phyloP scores from a whole-genome alignment of 1,140 invertebrate genomes.

The Triops longicaudatus region DNA sequence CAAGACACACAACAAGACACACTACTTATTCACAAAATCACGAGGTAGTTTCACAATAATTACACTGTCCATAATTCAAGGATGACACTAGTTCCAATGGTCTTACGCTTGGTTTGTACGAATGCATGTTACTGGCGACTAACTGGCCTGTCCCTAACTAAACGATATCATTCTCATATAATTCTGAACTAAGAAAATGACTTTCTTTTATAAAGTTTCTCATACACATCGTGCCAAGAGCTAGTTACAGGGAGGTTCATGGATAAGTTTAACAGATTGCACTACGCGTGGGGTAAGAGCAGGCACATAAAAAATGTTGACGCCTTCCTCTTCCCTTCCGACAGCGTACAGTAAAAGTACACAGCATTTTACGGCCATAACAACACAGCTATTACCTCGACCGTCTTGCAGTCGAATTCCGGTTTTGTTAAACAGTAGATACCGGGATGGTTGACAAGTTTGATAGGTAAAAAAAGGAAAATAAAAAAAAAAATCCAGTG shows the following conservation, averaged over 20 bases:
- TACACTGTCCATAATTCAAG: neutral
- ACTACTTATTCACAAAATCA: neutral
- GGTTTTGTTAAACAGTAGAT: no score
- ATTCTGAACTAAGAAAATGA: neutral
- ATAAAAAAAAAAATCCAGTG: no score
- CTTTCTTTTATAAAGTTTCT: neutral
- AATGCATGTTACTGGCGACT: neutral
- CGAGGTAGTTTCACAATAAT: conserved; percentile 4
- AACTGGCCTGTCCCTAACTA: neutral
- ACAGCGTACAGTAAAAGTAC: neutral
- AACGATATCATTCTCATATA: neutral
- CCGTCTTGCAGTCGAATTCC: no score
- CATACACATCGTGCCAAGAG: neutral
- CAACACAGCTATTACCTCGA: no score
- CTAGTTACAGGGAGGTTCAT: neutral
- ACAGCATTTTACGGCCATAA: no score
- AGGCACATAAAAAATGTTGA: neutral
- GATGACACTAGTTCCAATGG: neutral
- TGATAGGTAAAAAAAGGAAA: no score
- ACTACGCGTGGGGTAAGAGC: neutral
- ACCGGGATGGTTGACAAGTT: no score
- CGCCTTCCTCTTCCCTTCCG: neutral
- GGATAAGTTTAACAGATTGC: neutral
- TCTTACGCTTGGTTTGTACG: neutral
- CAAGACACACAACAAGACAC: neutral